These are phyloP conservation scores for Stigmatopora nigra DNA, from an alignment of 2,113 vertebrate genomes.

Conservation along the genomic window DNA sequence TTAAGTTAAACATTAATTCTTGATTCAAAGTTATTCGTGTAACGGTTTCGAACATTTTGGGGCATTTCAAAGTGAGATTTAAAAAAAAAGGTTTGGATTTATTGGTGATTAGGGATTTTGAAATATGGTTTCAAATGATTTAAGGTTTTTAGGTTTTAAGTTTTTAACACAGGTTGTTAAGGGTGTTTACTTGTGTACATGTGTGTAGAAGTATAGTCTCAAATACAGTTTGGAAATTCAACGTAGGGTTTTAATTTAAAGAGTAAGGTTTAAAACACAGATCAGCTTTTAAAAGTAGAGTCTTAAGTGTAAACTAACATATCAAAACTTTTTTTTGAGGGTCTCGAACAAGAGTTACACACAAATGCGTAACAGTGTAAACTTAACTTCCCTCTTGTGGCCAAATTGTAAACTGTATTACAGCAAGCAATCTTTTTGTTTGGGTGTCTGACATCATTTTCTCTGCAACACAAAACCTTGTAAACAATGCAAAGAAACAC, in stretches of 20 bases:
- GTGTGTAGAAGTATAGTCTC: no score
- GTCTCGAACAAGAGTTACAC: no score
- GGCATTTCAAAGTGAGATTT: not conserved
- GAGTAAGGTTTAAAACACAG: not conserved
- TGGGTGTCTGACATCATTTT: not conserved
- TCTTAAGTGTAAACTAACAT: no score
- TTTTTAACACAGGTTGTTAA: not conserved
- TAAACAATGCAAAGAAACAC: no score
- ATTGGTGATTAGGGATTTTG: not conserved
- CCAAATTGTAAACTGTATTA: not conserved
- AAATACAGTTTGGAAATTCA: not conserved
- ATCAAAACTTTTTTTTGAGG: no score
- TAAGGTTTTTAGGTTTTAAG: not conserved
- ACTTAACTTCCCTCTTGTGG: not conserved
- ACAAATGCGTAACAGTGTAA: not conserved
- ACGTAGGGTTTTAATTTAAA: not conserved
- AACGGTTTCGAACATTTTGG: no score
- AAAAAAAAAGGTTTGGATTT: not conserved
- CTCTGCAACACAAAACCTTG: not conserved
- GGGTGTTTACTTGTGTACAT: no score
- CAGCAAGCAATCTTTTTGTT: not conserved
- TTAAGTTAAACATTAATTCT: no score
- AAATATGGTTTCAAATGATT: not conserved
- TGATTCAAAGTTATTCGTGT: no score
- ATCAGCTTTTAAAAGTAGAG: no score